Evolutionary conservation across 2,797 vertebrate genomes (phyloP).

Genomic region (Coracias cyanogaster): DNA sequence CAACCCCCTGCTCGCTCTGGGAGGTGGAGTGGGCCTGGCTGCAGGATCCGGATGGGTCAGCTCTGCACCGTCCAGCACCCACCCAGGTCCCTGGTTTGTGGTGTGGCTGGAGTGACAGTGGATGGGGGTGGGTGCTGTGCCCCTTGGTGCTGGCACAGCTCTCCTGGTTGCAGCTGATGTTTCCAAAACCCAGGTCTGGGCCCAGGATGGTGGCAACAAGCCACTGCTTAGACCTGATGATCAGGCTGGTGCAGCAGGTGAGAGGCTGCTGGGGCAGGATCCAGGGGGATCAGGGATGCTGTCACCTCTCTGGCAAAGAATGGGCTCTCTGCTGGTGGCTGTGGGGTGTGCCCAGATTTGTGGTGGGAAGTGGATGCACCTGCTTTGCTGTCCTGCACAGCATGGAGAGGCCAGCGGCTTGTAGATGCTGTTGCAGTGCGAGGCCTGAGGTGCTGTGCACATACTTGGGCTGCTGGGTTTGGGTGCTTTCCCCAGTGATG

Average conservation of each 20-base stretch:
- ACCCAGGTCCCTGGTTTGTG: background rate
- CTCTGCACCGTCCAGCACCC: background rate
- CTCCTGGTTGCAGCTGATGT: background rate
- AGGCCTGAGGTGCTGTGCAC: background rate
- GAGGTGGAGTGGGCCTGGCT: background rate
- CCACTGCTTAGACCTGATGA: background rate
- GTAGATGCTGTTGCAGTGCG: background rate
- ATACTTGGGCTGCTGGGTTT: background rate
- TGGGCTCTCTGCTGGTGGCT: background rate
- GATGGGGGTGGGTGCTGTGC: background rate
- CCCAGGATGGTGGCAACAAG: background rate
- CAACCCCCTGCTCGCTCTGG: background rate
- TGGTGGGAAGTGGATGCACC: background rate
- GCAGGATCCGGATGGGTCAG: background rate
- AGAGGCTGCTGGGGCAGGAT: background rate
- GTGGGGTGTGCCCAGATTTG: too few species aligned
- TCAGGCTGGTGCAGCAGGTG: background rate
- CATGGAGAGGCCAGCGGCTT: background rate
- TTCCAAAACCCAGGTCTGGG: background rate
- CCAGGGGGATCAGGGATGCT: background rate
- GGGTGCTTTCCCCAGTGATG: background rate
- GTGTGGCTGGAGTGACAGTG: background rate
- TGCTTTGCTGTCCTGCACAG: background rate
- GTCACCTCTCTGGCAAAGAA: background rate
- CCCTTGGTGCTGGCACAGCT: background rate